A percentile compares a stretch with the other conserved stretches of the same genome.
These are phyloP conservation scores for Sericinus montela DNA, from an alignment of 2,888 invertebrate species.

Conservation along the genomic window DNA sequence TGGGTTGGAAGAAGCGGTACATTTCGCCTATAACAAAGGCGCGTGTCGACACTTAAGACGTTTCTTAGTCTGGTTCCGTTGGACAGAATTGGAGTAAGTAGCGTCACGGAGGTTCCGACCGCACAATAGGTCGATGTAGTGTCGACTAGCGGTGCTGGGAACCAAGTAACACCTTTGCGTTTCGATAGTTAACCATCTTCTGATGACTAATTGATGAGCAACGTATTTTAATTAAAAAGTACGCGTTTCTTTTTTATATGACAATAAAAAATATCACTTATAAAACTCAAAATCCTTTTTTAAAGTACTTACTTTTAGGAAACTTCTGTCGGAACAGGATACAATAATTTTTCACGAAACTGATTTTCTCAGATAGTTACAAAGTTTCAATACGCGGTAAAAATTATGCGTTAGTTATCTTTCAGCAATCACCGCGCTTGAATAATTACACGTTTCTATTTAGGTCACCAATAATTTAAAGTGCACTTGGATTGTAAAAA, in stretches of 20 bases:
- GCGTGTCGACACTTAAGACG: constrained; percentile 47
- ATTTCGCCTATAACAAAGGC: constrained; percentile 38
- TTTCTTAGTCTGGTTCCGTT: constrained; percentile 43
- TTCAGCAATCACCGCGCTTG: constrained; percentile 25
- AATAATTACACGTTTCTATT: constrained; percentile 30
- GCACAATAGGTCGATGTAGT: constrained; percentile 73
- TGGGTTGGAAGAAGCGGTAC: constrained; percentile 32
- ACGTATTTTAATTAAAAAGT: not conserved
- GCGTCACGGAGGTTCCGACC: constrained; percentile 75
- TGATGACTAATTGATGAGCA: constrained; percentile 60
- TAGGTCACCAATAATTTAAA: constrained; percentile 39
- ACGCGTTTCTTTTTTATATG: too few relatives aligned
- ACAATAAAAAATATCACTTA: too few relatives aligned
- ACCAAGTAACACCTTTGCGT: constrained; percentile 66
- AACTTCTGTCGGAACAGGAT: not conserved
- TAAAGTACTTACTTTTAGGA: constrained; percentile 12
- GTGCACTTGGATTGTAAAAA: constrained; percentile 42
- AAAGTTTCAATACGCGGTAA: constrained; percentile 19
- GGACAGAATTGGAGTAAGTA: constrained; percentile 79
- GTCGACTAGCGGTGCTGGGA: constrained; percentile 73
- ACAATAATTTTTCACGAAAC: not conserved
- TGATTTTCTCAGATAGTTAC: not conserved
- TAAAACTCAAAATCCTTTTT: too few relatives aligned
- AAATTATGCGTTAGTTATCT: constrained; percentile 21
- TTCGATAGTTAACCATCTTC: constrained; percentile 74